Base-by-base conservation (phyloP, 2,888 invertebrate genomes). In the Allygus modestus region DNA sequence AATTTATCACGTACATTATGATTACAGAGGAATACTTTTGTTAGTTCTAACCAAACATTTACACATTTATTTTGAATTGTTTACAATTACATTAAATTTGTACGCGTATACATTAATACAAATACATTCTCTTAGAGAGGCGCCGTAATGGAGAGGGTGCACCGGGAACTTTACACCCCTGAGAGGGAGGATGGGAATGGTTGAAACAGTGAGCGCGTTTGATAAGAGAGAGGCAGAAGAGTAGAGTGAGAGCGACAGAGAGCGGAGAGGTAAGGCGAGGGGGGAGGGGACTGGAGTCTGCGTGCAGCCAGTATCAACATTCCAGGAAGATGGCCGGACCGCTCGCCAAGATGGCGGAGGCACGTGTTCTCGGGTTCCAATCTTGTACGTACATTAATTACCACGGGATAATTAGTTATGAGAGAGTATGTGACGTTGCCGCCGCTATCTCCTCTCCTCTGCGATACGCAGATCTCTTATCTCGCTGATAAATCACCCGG, bases 281-380 rank as follows among this genome's bases (percentile, higher is more conserved):
- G 71, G 65, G 41, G 58, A n/a, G 81, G 65, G 41, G 41, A n/a
- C 20, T 20, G 46, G 82, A 61, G 69, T 12, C 69, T 69, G 82
- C 43, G 43, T 41, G 65, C 43, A 69, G 41, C 58, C 58, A 23
- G 65, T 61, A 43, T 82, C 82, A 65, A 82, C 82, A 82, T 82
- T 82, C 82, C 82, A 82, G 28, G 65, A 82, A 65, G 65, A 65
- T 61, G 82, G 65, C 82, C 41, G 61, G 12, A 23, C 26, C 43
- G 43, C 23, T n/a, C 0, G 0, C 23, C 82, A 82, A 82, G 82
- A 82, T 82, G 82, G 82, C 82, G 81, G 61, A 1, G 71, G 71
- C 71, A 71, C 71, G 71, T 71, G 71, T 69, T 69, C 58, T 23
- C 23, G 23, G 20, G 58, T 58, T 28, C 31, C 28, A 71, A 71